phyloP scores from a whole-genome alignment of 2,113 vertebrate species.

The Vulpes ferrilata region DNA sequence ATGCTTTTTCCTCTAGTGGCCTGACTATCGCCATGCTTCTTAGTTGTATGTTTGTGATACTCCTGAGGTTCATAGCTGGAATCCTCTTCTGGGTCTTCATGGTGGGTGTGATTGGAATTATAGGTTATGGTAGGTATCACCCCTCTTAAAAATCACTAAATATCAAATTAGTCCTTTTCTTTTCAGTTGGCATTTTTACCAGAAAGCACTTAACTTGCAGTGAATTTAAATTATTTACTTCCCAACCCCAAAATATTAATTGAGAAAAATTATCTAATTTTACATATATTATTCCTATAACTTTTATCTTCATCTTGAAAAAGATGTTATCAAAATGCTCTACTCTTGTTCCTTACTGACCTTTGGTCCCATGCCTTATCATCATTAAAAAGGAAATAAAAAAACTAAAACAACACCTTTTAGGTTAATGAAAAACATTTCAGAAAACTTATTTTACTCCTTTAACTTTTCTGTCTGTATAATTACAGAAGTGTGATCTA shows the following conservation, averaged over 20 bases:
- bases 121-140: constrained; percentile 92
- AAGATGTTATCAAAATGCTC: constrained; percentile 4
- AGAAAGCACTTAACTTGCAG: neutral
- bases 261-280: constrained; percentile 44
- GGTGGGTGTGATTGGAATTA: constrained; percentile 90
- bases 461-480: neutral
- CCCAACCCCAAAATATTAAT: neutral
- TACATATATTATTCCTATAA: neutral
- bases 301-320: neutral
- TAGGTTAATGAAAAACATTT: constrained; percentile 51
- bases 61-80: constrained; percentile 94
- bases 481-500: neutral
- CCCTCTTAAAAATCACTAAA: neutral
- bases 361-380: neutral
- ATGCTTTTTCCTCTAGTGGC: constrained; percentile 87
- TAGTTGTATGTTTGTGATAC: constrained; percentile 94
- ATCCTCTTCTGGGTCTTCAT: constrained; percentile 95
- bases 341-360: neutral
- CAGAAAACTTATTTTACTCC: constrained; percentile 10
- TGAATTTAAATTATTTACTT: neutral
- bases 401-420: neutral
- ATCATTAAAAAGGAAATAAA: neutral
- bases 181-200: neutral
- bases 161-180: neutral
- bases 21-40: constrained; percentile 95